Conservation (phyloP, 2,888 invertebrate genomes). For the Pyrgus malvae region DNA sequence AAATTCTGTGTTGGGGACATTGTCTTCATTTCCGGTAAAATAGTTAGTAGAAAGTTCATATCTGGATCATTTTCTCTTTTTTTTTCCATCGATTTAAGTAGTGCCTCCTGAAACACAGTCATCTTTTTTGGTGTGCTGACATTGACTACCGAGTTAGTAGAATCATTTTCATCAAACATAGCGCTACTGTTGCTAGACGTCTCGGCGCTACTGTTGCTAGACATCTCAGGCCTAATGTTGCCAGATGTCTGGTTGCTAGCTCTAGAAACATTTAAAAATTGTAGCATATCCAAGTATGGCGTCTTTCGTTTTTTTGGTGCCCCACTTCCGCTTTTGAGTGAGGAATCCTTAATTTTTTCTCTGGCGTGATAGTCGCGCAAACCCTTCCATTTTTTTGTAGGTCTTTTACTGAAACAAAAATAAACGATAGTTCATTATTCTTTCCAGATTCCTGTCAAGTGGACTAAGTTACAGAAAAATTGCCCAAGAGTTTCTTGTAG, state of each 20-base stretch:
- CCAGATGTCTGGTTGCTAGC: slow-evolving; percentile 19
- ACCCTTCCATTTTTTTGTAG: slow-evolving; percentile 41
- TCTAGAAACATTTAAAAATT: slow-evolving; percentile 32
- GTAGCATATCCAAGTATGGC: slow-evolving; percentile 34
- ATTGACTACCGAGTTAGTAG: slow-evolving; percentile 22
- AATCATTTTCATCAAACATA: slow-evolving; percentile 28
- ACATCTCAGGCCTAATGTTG: slow-evolving; percentile 4
- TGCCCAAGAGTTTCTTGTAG: slow-evolving; percentile 31
- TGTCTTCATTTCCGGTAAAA: slow-evolving; percentile 38
- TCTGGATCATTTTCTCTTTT: slow-evolving; percentile 21
- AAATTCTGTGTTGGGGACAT: slow-evolving; percentile 36
- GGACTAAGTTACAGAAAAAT: slow-evolving; percentile 31
- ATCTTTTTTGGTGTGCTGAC: slow-evolving; percentile 30
- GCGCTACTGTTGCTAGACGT: slow-evolving; percentile 26
- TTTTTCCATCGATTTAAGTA: slow-evolving; percentile 33
- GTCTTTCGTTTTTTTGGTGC: slow-evolving; percentile 34
- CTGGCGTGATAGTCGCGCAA: slow-evolving; percentile 42
- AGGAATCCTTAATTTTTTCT: slow-evolving; percentile 38
- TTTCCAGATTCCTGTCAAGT: slow-evolving; percentile 30
- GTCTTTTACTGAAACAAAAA: slow-evolving; percentile 41
- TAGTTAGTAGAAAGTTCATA: slow-evolving; percentile 34
- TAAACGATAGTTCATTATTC: slow-evolving; percentile 20
- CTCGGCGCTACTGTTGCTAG: slow-evolving; percentile 3
- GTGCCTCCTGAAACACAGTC: slow-evolving; percentile 34
- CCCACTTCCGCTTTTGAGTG: slow-evolving; percentile 31